Percentiles rank a stretch among this genome's conserved stretches.
These are phyloP conservation scores for Bombus ignitus DNA, from an alignment of 1,140 invertebrate genomes.

Conservation along the genomic window DNA sequence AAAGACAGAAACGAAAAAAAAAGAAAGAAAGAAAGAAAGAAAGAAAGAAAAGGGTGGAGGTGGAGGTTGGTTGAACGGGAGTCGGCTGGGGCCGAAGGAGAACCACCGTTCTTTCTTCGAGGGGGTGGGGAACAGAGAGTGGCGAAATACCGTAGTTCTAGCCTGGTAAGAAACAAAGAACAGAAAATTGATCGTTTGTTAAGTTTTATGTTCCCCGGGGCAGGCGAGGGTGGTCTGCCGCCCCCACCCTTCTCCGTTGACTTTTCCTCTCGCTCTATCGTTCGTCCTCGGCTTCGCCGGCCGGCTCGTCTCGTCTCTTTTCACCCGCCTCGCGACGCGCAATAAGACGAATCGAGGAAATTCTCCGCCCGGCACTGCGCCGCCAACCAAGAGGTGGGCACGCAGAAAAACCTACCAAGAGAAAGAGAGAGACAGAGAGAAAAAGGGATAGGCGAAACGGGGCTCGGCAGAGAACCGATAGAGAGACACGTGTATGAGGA, in stretches of 20 bases:
- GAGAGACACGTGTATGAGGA: constrained; percentile 54
- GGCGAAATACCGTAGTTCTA: constrained; percentile 68
- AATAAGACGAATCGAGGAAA: constrained; percentile 74
- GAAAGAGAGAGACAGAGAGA: not conserved
- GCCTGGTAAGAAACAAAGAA: constrained; percentile 80
- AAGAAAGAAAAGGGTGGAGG: not conserved
- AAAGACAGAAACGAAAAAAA: constrained; percentile 3
- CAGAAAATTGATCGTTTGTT: constrained; percentile 82
- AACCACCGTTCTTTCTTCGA: not conserved
- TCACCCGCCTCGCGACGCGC: constrained; percentile 40
- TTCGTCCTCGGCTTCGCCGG: not conserved
- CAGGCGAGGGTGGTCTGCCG: constrained; percentile 48
- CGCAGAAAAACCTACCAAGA: constrained; percentile 61
- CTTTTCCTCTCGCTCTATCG: not conserved
- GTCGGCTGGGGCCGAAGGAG: constrained; percentile 18
- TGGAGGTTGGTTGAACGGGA: constrained; percentile 4
- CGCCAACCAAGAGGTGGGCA: constrained; percentile 51
- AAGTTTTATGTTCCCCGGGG: constrained; percentile 78
- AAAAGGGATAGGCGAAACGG: not conserved
- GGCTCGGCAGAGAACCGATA: not conserved
- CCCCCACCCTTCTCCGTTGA: not conserved
- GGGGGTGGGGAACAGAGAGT: constrained; percentile 48
- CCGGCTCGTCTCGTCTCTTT: not conserved
- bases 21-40: not conserved
- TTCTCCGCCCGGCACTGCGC: constrained; percentile 51